Conservation (phyloP, 2,888 invertebrate genomes). For the Halictus quadricinctus region DNA sequence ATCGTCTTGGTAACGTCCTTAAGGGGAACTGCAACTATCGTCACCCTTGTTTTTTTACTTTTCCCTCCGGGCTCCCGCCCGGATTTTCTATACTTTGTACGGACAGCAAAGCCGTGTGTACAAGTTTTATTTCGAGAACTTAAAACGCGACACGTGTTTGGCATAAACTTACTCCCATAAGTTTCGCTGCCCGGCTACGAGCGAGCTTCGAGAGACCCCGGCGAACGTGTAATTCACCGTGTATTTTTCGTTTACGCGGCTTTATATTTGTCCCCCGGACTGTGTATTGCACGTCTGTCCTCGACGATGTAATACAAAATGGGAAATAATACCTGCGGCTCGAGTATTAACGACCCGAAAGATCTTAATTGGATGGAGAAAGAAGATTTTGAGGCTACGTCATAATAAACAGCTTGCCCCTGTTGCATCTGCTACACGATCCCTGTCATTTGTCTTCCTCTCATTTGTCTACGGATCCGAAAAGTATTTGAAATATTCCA, state of each 20-base stretch:
- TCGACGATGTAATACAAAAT: neutral
- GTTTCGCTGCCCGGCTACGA: neutral
- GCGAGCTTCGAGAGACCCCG: neutral
- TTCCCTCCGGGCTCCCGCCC: neutral
- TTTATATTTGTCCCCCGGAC: neutral
- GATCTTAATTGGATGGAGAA: neutral
- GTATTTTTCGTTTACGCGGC: neutral
- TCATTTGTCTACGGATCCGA: neutral
- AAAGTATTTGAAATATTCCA: neutral
- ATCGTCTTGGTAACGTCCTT: constrained; percentile 12
- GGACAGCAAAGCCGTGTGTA: neutral
- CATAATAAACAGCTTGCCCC: neutral
- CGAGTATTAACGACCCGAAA: neutral
- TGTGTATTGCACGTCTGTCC: neutral
- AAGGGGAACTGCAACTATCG: constrained; percentile 8
- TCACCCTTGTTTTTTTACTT: constrained; percentile 9
- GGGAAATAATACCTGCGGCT: neutral
- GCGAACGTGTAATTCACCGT: constrained; percentile 11
- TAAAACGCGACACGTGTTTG: constrained; percentile 24
- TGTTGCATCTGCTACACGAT: neutral
- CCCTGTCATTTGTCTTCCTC: neutral
- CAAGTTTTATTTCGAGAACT: constrained; percentile 23
- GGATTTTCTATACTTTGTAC: constrained; percentile 15
- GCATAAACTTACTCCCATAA: constrained; percentile 16
- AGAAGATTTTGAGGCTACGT: neutral